These are phyloP conservation scores for Haliclona indistincta DNA, from an alignment of 37 sponge, comb jelly and placozoan genomes.

Conservation along the genomic window DNA sequence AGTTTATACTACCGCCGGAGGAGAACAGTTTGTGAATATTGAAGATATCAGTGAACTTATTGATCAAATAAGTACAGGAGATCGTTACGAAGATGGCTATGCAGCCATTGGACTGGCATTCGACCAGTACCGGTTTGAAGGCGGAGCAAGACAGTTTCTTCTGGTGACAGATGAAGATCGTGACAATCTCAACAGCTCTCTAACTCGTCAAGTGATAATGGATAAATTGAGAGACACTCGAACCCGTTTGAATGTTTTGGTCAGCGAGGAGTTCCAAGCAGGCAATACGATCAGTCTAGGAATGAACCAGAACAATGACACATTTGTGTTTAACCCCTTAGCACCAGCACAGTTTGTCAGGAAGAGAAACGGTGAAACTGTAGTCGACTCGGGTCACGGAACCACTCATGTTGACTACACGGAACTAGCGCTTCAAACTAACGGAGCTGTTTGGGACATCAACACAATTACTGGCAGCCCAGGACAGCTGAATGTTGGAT, in stretches of 20 bases:
- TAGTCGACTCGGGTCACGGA: conserved; percentile 51
- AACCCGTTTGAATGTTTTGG: conserved; percentile 49
- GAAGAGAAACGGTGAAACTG: too few relatives aligned
- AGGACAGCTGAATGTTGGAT: conserved; percentile 48
- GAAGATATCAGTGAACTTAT: conserved; percentile 7
- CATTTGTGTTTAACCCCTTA: conserved; percentile 46
- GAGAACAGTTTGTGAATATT: conserved; percentile 7
- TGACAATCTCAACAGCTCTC: conserved; percentile 13
- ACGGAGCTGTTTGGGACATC: conserved; percentile 84
- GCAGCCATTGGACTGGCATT: conserved; percentile 56
- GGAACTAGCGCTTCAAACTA: conserved; percentile 48
- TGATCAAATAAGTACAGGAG: conserved; percentile 15
- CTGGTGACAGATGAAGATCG: conserved; percentile 73
- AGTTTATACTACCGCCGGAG: not conserved
- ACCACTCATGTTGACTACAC: conserved; percentile 70
- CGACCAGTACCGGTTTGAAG: conserved; percentile 8
- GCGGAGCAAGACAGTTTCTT: conserved; percentile 50
- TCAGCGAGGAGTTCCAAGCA: conserved; percentile 33
- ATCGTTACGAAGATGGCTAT: conserved; percentile 68
- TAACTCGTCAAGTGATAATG: conserved; percentile 27
- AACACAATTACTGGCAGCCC: too few relatives aligned
- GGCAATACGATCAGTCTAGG: conserved; percentile 28
- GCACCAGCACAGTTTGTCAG: not conserved
- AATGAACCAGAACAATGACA: conserved; percentile 20
- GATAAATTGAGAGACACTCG: not conserved